Evolutionary conservation across 1,140 invertebrate genomes (phyloP).

Genomic region (Cotesia vestalis): DNA sequence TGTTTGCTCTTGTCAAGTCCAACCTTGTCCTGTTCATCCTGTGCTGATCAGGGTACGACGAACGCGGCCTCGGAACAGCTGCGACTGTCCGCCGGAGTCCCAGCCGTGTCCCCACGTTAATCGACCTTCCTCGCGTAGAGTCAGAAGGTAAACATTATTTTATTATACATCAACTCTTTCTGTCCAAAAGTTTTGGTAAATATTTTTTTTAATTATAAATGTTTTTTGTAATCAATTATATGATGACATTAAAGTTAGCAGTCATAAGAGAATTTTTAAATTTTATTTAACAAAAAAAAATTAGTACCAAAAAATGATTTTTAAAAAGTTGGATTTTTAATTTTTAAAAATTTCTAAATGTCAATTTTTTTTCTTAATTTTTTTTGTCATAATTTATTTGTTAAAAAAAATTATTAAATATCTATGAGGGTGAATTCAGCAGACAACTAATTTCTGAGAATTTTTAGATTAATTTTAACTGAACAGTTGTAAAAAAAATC

Average conservation of each 20-base stretch:
- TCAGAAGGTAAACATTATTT: conserved; percentile 53
- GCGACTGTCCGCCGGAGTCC: conserved; percentile 58
- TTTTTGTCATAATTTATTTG: no score
- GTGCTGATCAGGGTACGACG: conserved; percentile 61
- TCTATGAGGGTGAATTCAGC: no score
- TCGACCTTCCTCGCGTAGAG: conserved; percentile 46
- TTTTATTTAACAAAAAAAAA: no score
- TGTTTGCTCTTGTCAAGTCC: conserved; percentile 61
- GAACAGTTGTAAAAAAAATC: no score
- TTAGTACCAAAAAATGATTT: no score
- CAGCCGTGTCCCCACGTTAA: conserved; percentile 56
- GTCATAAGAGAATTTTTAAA: background rate
- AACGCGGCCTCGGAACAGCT: conserved; percentile 52
- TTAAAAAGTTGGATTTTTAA: no score
- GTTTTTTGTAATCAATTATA: background rate
- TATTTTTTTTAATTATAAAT: background rate
- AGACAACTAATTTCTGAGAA: no score
- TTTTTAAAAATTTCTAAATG: no score
- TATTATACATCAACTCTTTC: background rate
- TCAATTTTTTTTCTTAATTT: no score
- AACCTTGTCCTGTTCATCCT: conserved; percentile 62
- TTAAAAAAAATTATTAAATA: no score
- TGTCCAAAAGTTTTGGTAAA: background rate
- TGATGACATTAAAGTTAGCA: background rate
- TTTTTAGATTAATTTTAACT: no score